Percentiles rank a stretch among this genome's conserved stretches.
phyloP scores from a whole-genome alignment of 2,113 vertebrate species.

The Choloepus hoffmanni region DNA sequence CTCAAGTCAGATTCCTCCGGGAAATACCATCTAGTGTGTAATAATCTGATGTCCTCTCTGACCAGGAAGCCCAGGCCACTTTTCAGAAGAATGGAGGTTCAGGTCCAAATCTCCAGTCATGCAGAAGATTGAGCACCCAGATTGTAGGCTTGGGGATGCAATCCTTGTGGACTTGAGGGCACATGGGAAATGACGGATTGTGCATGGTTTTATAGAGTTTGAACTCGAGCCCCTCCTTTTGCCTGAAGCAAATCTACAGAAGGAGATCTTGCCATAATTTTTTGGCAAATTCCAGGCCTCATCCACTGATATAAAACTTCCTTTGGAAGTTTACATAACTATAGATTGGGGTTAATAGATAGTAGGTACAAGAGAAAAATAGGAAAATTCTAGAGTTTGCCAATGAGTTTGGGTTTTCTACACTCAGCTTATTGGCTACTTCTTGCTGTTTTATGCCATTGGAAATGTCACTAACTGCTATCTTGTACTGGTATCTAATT shows the following conservation, averaged over 20 bases:
- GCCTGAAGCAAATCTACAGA: not conserved
- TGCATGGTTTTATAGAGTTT: not conserved
- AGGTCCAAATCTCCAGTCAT: not conserved
- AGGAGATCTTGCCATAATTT: not conserved
- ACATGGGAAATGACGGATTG: not conserved
- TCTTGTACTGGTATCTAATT: not conserved
- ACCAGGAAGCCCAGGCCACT: not conserved
- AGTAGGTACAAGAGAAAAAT: not conserved
- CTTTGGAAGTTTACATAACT: not conserved
- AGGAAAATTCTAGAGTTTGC: not conserved
- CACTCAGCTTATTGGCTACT: too few species aligned
- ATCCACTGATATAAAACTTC: not conserved
- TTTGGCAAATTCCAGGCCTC: not conserved
- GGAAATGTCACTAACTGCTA: not conserved
- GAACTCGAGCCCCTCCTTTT: not conserved
- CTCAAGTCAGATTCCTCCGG: not conserved
- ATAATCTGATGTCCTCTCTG: not conserved
- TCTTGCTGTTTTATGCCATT: not conserved
- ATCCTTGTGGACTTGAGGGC: not conserved
- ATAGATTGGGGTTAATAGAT: not conserved
- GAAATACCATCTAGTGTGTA: not conserved
- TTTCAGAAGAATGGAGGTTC: not conserved
- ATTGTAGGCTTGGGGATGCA: not conserved
- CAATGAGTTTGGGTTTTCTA: not conserved
- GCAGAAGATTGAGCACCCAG: not conserved